Evolutionary conservation across 2,797 vertebrate genomes (phyloP).

Genomic region (Sparus aurata): DNA sequence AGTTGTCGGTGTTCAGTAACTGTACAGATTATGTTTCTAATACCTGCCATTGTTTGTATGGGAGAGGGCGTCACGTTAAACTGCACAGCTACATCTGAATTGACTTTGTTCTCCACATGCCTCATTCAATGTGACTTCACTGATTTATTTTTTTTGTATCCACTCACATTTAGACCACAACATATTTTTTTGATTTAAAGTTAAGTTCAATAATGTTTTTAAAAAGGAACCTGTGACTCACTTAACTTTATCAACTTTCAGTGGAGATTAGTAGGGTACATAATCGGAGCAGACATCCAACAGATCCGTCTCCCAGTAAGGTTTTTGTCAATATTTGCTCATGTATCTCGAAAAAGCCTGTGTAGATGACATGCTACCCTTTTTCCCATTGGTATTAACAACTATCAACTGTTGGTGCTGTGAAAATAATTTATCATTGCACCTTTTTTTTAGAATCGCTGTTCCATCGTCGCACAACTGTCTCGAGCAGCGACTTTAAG

Average conservation of each 20-base stretch:
- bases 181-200: background rate
- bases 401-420: constrained; percentile 14
- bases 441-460: constrained; percentile 17
- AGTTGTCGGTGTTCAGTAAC: constrained; percentile 67
- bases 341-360: constrained; percentile 10
- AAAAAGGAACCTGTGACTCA: background rate
- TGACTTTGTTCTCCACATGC: background rate
- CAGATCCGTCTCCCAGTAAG: background rate
- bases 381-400: constrained; percentile 11
- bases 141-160: background rate
- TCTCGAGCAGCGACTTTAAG: constrained; percentile 16
- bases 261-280: background rate
- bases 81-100: constrained; percentile 17
- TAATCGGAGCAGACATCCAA: background rate
- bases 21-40: constrained; percentile 63
- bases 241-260: background rate
- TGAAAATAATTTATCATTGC: constrained; percentile 5
- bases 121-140: constrained; percentile 18
- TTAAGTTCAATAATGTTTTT: constrained; percentile 8
- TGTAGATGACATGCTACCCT: constrained; percentile 8
- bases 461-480: constrained; percentile 11
- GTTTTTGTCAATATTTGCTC: constrained; percentile 5
- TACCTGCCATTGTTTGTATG: constrained; percentile 11
- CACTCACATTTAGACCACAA: background rate
- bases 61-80: constrained; percentile 1